Evolutionary conservation across 2,888 invertebrate genomes (phyloP), one percentile per base, ranked within the genome.

Genomic region (Lordiphosa fenestrarum): DNA sequence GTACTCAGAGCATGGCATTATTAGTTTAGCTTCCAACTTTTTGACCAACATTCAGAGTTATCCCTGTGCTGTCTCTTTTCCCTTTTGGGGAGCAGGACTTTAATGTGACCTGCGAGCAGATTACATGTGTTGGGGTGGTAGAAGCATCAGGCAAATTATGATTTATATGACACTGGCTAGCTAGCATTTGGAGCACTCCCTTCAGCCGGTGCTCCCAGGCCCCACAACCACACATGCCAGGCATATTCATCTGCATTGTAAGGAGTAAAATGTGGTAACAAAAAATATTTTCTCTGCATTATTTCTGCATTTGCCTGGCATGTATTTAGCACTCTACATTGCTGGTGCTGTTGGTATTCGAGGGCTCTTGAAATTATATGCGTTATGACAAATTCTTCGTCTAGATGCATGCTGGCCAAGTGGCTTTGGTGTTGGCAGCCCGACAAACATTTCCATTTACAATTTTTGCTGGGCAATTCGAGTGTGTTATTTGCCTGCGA

Each of bases 231-330:
- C 40, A 40, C 21, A 42, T 52, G 40, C 39, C 57, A 5, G 41
- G 44, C 42, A 64, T 54, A 52, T 42, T 33, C 55, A 55, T 53
- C 50, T 48, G 30, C n/a, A 35, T 50, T 42, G 48, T 56, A 37
- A 42, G 40, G 42, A 25, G 10, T 39, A 55, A 48, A 37, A 68
- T 66, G 76, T 61, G 70, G 77, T 73, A 54, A 61, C 19, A 73
- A 76, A 73, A 73, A 76, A 73, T 67, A 76, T 63, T 73, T 70
- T 58, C 63, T 63, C 53, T 63, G 73, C 73, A 76, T 69, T 72
- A 66, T 64, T 59, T 72, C 39, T 54, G 57, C 54, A 54, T 55
- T 66, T 69, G 21, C 38, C 38, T 38, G 53, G 58, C 59, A 56
- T 68, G 55, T 52, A 47, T 70, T 73, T 63, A 66, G 66, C 77